phyloP scores from a whole-genome alignment of 2,888 invertebrate species.

The Brachyptera risi region DNA sequence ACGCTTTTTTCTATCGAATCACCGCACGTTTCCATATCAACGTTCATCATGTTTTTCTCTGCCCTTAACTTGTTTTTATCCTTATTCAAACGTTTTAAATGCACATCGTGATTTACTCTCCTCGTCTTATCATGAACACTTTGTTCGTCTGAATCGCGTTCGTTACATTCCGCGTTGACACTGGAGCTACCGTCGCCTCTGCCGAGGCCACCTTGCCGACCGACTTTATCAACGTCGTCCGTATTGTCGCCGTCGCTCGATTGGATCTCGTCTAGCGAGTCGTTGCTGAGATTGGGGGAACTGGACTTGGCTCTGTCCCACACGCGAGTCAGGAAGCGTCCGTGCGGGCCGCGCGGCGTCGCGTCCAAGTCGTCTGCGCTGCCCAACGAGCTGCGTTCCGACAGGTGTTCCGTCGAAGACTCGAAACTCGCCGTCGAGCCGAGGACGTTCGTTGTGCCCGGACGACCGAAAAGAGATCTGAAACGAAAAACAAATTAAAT shows the following conservation, averaged over 20 bases:
- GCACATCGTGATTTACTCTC: too few species aligned
- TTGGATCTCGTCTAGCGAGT: slow-evolving; percentile 10
- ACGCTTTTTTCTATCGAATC: too few species aligned
- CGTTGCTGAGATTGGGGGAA: slow-evolving; percentile 9
- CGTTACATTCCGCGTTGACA: too few species aligned
- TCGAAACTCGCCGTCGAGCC: slow-evolving; percentile 34
- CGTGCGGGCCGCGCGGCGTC: background rate
- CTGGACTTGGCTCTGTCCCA: slow-evolving; percentile 6
- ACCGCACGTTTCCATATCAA: too few species aligned
- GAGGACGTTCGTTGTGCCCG: background rate
- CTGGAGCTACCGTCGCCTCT: too few species aligned
- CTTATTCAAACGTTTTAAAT: too few species aligned
- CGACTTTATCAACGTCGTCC: too few species aligned
- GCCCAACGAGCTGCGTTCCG: slow-evolving; percentile 32
- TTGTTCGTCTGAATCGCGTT: too few species aligned
- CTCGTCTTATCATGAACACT: too few species aligned
- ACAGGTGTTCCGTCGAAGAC: slow-evolving; percentile 37
- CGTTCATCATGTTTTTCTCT: too few species aligned
- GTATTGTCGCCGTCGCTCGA: background rate
- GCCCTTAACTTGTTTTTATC: too few species aligned
- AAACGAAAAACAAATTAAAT: slow-evolving; percentile 9
- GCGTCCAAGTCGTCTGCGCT: slow-evolving; percentile 33
- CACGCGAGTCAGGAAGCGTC: background rate
- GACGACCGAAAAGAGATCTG: slow-evolving; percentile 34
- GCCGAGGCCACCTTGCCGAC: too few species aligned